Percentiles rank a stretch among this genome's conserved stretches.
Conservation (phyloP, 2,113 vertebrate species). For the Triplophysa dalaica region DNA sequence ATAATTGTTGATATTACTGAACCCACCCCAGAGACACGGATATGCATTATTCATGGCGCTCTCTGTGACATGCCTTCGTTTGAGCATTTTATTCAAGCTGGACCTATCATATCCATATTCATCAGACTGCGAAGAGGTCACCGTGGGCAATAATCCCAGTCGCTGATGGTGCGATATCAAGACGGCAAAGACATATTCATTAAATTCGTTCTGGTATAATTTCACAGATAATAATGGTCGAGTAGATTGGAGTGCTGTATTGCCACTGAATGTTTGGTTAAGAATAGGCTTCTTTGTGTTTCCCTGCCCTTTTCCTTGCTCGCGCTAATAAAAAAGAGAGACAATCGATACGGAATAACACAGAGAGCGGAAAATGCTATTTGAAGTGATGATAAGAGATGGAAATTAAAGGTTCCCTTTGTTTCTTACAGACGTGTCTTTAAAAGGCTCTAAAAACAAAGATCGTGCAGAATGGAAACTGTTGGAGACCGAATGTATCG, state of each 20-base stretch:
- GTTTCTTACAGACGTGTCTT: background rate
- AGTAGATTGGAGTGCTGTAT: slow-evolving; percentile 22
- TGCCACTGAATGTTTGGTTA: slow-evolving; percentile 8
- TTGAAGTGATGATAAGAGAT: slow-evolving; percentile 9
- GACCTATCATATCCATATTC: slow-evolving; percentile 52
- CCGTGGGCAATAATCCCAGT: slow-evolving; percentile 47
- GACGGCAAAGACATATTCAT: slow-evolving; percentile 54
- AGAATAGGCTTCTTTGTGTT: background rate
- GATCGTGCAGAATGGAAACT: background rate
- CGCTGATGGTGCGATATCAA: slow-evolving; percentile 44
- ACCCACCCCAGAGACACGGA: slow-evolving; percentile 49
- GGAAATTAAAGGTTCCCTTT: slow-evolving; percentile 11
- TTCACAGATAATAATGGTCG: slow-evolving; percentile 36
- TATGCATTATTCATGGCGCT: slow-evolving; percentile 58
- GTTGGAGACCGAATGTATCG: slow-evolving; percentile 18
- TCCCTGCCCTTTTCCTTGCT: background rate
- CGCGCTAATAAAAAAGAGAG: slow-evolving; percentile 16
- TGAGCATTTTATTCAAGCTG: slow-evolving; percentile 42
- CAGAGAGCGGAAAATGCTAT: slow-evolving; percentile 19
- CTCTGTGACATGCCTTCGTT: slow-evolving; percentile 47
- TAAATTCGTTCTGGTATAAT: slow-evolving; percentile 50
- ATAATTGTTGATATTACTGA: slow-evolving; percentile 61
- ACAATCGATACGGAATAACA: slow-evolving; percentile 20
- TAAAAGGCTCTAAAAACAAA: slow-evolving; percentile 8
- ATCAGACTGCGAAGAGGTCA: slow-evolving; percentile 33